phyloP scores from a whole-genome alignment of 2,113 vertebrate genomes.

The Sinosuthora webbiana region DNA sequence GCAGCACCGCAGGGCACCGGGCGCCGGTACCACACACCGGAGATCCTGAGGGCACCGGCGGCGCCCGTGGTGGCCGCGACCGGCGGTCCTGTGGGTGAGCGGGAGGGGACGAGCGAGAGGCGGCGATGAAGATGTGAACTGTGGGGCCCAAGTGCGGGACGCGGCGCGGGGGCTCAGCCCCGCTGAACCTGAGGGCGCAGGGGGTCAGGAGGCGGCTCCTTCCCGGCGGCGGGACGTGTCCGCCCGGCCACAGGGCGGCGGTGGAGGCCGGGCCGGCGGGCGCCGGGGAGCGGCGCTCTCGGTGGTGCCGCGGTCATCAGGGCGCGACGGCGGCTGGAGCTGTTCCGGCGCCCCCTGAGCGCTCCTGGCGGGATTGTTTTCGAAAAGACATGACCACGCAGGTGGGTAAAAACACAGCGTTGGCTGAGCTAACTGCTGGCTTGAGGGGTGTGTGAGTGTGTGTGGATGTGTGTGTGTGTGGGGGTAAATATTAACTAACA shows the following conservation, averaged over 20 bases:
- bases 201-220: too few relatives aligned
- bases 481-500: too few relatives aligned
- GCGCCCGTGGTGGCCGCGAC: background rate
- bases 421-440: background rate
- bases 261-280: too few relatives aligned
- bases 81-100: background rate
- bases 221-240: too few relatives aligned
- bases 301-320: background rate
- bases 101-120: background rate
- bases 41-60: background rate
- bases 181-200: background rate
- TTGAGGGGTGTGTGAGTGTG: rapidly evolving
- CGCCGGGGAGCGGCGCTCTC: background rate
- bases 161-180: too few relatives aligned
- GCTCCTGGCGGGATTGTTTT: background rate
- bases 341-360: background rate
- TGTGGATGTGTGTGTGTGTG: too few relatives aligned
- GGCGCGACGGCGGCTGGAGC: background rate
- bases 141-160: background rate
- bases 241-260: background rate
- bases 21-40: rapidly evolving
- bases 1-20: background rate
- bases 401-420: background rate
- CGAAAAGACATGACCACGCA: constrained; percentile 35
- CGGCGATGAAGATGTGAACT: background rate